A percentile compares a stretch with the other conserved stretches of the same genome.
These are phyloP conservation scores for Chrysolina americana DNA, from an alignment of 2,888 invertebrate genomes.

Conservation along the genomic window DNA sequence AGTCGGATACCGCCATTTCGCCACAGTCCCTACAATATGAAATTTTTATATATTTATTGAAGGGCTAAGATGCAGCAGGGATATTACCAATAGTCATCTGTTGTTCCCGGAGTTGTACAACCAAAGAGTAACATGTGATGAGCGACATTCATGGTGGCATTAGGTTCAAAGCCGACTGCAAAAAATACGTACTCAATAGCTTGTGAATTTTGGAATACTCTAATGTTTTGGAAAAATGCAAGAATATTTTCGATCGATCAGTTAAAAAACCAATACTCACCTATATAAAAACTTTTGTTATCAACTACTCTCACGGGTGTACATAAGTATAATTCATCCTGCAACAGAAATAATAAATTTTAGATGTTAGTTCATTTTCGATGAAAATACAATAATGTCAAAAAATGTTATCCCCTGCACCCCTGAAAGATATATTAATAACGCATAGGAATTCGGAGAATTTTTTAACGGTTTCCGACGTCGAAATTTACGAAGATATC, in stretches of 20 bases:
- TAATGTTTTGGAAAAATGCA: too few relatives aligned
- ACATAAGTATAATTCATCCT: slow-evolving; percentile 94
- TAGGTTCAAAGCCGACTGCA: slow-evolving; percentile 92
- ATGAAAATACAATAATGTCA: too few relatives aligned
- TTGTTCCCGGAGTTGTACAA: slow-evolving; percentile 84
- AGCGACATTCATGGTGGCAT: slow-evolving; percentile 90
- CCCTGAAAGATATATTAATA: too few relatives aligned
- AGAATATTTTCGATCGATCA: background rate
- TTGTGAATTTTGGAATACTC: too few relatives aligned
- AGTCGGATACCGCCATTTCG: slow-evolving; percentile 81
- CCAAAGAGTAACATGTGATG: slow-evolving; percentile 96
- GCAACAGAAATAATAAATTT: slow-evolving; percentile 65
- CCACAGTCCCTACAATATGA: slow-evolving; percentile 85
- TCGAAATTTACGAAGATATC: too few relatives aligned
- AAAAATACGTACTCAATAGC: slow-evolving; percentile 59
- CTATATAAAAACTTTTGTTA: slow-evolving; percentile 84
- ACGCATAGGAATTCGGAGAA: too few relatives aligned
- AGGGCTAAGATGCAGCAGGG: background rate
- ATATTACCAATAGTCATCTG: slow-evolving; percentile 80
- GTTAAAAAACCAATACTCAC: slow-evolving; percentile 70
- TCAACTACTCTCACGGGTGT: slow-evolving; percentile 89
- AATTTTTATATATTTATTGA: too few relatives aligned
- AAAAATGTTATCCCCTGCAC: too few relatives aligned
- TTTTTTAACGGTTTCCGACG: too few relatives aligned
- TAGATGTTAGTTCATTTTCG: too few relatives aligned